Evolutionary conservation across 2,888 invertebrate species (phyloP).

Genomic region (Cartodere bifasciata): DNA sequence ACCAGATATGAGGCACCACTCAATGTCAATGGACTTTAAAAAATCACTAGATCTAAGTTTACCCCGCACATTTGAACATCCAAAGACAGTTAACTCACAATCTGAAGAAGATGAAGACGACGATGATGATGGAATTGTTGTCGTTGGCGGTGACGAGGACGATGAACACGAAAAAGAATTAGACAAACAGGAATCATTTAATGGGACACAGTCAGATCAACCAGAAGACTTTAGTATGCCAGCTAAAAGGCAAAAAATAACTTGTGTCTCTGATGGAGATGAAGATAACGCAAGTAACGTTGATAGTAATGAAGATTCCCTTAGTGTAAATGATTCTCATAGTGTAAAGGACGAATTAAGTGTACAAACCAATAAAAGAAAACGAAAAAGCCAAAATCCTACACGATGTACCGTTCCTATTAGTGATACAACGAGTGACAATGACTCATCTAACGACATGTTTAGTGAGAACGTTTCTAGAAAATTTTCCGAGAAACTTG

Average conservation of each 20-base stretch:
- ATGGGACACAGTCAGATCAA: conserved; percentile 36
- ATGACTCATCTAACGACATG: conserved; percentile 45
- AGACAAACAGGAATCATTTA: conserved; percentile 33
- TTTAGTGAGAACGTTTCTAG: conserved; percentile 9
- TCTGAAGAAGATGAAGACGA: conserved; percentile 48
- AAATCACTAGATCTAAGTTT: conserved; percentile 48
- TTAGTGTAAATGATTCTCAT: conserved; percentile 42
- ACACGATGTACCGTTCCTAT: conserved; percentile 58
- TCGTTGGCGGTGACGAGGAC: conserved; percentile 55
- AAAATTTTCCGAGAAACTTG: conserved; percentile 18
- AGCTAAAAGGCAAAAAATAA: conserved; percentile 46
- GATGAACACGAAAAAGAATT: conserved; percentile 30
- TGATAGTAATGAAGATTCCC: conserved; percentile 52
- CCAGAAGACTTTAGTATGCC: conserved; percentile 59
- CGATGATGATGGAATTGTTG: conserved; percentile 67
- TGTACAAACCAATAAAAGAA: conserved; percentile 59
- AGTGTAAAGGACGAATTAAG: conserved; percentile 43
- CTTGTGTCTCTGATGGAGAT: conserved; percentile 41
- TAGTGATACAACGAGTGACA: conserved; percentile 44
- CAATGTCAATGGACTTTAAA: conserved; percentile 48
- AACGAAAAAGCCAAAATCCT: conserved; percentile 81
- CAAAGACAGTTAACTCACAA: conserved; percentile 23
- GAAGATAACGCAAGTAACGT: conserved; percentile 46
- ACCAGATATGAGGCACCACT: conserved; percentile 49
- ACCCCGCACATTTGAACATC: conserved; percentile 37